Evolutionary conservation across 2,888 invertebrate species (phyloP).

Genomic region (Tetanocera ferruginea): DNA sequence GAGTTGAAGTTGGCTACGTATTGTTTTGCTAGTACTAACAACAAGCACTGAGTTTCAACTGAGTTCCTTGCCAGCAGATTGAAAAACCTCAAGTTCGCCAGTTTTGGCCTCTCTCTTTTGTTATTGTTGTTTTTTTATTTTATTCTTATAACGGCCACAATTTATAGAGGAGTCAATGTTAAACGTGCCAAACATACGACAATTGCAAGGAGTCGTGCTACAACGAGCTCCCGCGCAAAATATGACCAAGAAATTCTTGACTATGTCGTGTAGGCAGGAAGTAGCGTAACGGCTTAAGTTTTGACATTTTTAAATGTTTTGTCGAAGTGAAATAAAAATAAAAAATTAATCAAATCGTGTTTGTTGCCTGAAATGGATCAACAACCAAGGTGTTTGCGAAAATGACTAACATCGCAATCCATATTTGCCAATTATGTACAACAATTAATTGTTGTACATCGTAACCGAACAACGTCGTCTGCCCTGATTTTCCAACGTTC

Average conservation of each 20-base stretch:
- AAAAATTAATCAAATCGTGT: too few relatives aligned
- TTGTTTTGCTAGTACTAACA: too few relatives aligned
- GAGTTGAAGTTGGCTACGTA: constrained; percentile 46
- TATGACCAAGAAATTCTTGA: neutral
- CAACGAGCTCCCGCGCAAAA: constrained; percentile 19
- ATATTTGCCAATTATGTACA: too few relatives aligned
- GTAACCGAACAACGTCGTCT: too few relatives aligned
- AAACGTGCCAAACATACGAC: neutral
- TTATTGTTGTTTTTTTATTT: neutral
- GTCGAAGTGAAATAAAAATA: too few relatives aligned
- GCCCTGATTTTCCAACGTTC: too few relatives aligned
- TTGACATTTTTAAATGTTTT: neutral
- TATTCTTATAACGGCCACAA: too few relatives aligned
- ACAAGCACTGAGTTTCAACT: neutral
- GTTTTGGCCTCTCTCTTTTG: neutral
- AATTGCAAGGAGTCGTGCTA: neutral
- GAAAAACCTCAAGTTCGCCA: neutral
- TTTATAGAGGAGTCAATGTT: too few relatives aligned
- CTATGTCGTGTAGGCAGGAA: neutral
- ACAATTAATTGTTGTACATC: too few relatives aligned
- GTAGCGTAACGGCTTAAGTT: neutral
- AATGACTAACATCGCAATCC: too few relatives aligned
- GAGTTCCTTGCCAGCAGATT: neutral
- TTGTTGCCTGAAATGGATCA: too few relatives aligned
- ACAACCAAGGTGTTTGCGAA: too few relatives aligned